Base-by-base conservation (phyloP, 2,113 vertebrate genomes). In the Picathartes gymnocephalus region DNA sequence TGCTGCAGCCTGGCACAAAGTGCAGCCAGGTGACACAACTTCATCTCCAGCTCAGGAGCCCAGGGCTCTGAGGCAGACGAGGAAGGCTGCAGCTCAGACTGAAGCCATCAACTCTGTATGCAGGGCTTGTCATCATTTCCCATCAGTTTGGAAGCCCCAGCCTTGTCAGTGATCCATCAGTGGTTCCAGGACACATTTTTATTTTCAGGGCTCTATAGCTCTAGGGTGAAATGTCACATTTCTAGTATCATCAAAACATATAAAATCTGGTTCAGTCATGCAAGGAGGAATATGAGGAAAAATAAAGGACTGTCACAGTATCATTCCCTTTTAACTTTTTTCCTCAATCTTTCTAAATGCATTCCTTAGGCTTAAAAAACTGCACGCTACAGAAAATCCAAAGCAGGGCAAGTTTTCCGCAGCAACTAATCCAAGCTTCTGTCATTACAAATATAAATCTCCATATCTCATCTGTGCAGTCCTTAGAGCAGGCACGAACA, bases 211-310 rank as follows among this genome's bases (percentile, higher is more conserved):
- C 65, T 96, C 77, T 85, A 35, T 40, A 86, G 79, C 88, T 90
- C 90, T 86, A 19, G 39, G 85, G 66, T 91, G 72, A 88, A 95
- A 53, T 91, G 79, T 97, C 87, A 86, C 76, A 84, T 81, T 92
- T 85, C 78, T 48, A 10, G 47, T 56, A 39, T 78, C 91, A 87
- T 93, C 80, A 88, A 86, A 89, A 93, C 40, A 60, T 42, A 70
- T 5, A 65, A 68, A 71, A 71, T 27, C 61, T 56, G 21, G 15
- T 80, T 90, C 91, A 86, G 80, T 69, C 77, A 65, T 51, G 61
- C 87, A 83, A 64, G 51, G 61, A 61, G 58, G 58, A 72, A 53
- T 69, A 86, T 13, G 50, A 78, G 42, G 45, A 31, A 95, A 94
- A 83, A 74, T 30, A 88, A 81, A 94, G 35, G 40, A 78, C 57